Evolutionary conservation across 2,888 invertebrate genomes (phyloP), one percentile per base, ranked within the genome.

Genomic region (Dascillus cervinus): DNA sequence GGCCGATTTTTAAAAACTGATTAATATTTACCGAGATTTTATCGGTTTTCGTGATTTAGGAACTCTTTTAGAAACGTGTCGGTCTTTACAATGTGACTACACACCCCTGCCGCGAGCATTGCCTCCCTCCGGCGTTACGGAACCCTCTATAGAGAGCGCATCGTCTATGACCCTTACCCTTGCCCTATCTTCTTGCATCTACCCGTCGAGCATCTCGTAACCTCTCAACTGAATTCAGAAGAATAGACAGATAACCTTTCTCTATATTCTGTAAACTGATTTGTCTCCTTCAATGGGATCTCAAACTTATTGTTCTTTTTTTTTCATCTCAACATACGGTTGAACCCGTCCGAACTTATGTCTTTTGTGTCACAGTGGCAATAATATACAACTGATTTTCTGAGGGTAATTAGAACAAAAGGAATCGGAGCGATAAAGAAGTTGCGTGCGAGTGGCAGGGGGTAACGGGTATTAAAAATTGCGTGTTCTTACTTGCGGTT

Each of bases 201-300:
- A 41, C 39, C 40, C 39, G 41, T 35, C 40, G 34, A 36, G 41
- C 37, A 40, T 37, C 42, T 37, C 34, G 43, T 39, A 39, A 40
- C 39, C 44, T 44, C 39, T 43, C 44, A 44, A 41, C 40, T 44
- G 44, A 43, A 44, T 42, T 44, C 24, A 22, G 35, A 43, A 46
- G 43, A 46, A 46, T 43, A 43, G 46, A 39, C 43, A 46, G 46
- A 46, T 46, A 46, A 46, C 46, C 45, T 46, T 44, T 44, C 44
- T 41, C 36, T 46, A 39, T 41, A 43, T 39, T 46, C 44, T 39
- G 44, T 45, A 45, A 46, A 47, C 47, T 46, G 49, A 49, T 49
- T 49, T 49, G 49, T 49, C 49, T 45, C 37, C 34, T 34, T 47
- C 43, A 49, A 43, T 45, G 41, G 46, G 43, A 41, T 41, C 40